These are phyloP conservation scores for Procambarus virginalis DNA, from an alignment of 1,140 invertebrate species.

Conservation along the genomic window DNA sequence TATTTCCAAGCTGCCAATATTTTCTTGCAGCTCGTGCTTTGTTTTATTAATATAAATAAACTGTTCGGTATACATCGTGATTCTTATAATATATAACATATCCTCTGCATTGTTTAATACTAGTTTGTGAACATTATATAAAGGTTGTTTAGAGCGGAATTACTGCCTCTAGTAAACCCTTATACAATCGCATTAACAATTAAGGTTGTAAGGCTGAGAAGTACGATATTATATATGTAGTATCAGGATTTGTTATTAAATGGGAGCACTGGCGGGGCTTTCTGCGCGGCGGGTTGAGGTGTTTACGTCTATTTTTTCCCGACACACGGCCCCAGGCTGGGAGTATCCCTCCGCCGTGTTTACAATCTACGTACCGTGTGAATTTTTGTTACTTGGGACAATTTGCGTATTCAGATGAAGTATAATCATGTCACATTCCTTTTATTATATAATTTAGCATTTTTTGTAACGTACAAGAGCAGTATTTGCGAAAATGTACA, in stretches of 20 bases:
- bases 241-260: neutral
- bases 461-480: neutral
- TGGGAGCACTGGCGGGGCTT: constrained; percentile 9
- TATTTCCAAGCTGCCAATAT: neutral
- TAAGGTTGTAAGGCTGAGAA: neutral
- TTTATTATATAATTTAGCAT: neutral
- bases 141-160: neutral
- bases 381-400: constrained; percentile 22
- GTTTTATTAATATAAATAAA: too few relatives aligned
- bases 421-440: neutral
- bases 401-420: too few relatives aligned
- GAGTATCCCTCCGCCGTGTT: constrained; percentile 63
- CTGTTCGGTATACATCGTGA: too few relatives aligned
- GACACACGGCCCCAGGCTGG: constrained; percentile 46
- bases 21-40: neutral
- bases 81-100: too few relatives aligned
- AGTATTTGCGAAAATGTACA: constrained; percentile 4
- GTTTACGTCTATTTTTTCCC: constrained; percentile 68
- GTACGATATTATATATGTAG: constrained; percentile 1
- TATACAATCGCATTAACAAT: neutral
- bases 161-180: neutral
- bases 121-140: neutral
- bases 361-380: constrained; percentile 60
- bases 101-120: neutral
- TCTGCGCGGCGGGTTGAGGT: constrained; percentile 50